phyloP scores from a whole-genome alignment of 2,797 vertebrate genomes.

The Hybognathus amarus region DNA sequence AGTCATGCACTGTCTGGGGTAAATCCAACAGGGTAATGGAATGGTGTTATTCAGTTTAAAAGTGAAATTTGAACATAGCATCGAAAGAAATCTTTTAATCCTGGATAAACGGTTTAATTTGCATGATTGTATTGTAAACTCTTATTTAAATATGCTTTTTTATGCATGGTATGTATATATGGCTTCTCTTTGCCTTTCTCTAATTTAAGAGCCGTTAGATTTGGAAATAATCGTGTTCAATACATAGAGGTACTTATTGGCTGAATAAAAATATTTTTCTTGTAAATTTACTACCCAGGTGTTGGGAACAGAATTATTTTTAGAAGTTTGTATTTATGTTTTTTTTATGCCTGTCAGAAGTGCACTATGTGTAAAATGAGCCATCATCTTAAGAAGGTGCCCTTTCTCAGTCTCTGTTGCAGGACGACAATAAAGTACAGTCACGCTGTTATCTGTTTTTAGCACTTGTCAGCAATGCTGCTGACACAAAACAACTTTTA shows the following conservation, averaged over 20 bases:
- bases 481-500: slow-evolving; percentile 2
- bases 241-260: neutral
- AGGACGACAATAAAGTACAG: slow-evolving; percentile 14
- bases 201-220: neutral
- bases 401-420: neutral
- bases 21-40: neutral
- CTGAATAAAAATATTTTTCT: neutral
- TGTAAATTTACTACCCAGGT: neutral
- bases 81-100: neutral
- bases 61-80: neutral
- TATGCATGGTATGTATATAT: neutral
- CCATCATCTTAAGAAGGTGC: slow-evolving; percentile 19
- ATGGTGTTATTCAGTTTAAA: neutral
- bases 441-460: slow-evolving; percentile 34
- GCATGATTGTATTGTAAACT: neutral
- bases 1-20: slow-evolving; percentile 5
- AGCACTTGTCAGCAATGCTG: slow-evolving; percentile 19
- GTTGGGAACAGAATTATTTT: slow-evolving; percentile 34
- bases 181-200: neutral
- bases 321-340: neutral
- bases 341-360: slow-evolving; percentile 22
- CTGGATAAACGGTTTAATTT: neutral
- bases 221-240: neutral
- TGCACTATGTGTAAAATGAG: slow-evolving; percentile 8
- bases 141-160: slow-evolving; percentile 3